Evolutionary conservation across 2,888 invertebrate species (phyloP).

Genomic region (Idaea dimidiata): DNA sequence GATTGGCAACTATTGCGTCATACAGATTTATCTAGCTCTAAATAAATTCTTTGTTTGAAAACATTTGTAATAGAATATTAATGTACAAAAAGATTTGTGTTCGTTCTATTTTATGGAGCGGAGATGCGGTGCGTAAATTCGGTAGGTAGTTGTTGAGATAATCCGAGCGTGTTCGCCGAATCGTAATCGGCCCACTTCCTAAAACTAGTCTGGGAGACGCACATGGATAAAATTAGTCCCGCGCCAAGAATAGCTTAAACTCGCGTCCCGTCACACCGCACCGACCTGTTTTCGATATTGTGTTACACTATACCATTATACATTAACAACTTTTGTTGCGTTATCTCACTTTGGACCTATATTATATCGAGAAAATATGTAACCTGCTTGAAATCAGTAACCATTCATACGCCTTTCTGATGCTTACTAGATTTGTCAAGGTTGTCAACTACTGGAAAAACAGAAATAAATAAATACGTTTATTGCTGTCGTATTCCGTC

Average conservation of each 20-base stretch:
- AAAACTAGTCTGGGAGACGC: constrained; percentile 77
- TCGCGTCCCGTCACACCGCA: constrained; percentile 63
- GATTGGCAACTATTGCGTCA: constrained; percentile 70
- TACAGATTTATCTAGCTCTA: constrained; percentile 59
- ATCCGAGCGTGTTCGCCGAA: constrained; percentile 48
- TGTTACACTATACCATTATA: constrained; percentile 57
- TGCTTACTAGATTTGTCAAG: constrained; percentile 34
- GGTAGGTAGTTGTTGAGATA: constrained; percentile 34
- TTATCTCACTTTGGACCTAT: constrained; percentile 31
- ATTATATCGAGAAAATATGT: constrained; percentile 30
- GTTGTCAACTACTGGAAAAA: constrained; percentile 34
- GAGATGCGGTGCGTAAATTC: constrained; percentile 12
- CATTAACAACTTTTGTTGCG: constrained; percentile 42
- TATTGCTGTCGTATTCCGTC: constrained; percentile 35
- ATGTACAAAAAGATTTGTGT: constrained; percentile 20
- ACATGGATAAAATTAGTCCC: constrained; percentile 79
- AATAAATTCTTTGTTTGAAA: constrained; percentile 46
- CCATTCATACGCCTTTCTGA: constrained; percentile 23
- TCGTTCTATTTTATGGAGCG: constrained; percentile 13
- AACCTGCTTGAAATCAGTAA: constrained; percentile 34
- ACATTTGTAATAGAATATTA: constrained; percentile 19
- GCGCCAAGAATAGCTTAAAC: constrained; percentile 77
- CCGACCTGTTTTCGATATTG: constrained; percentile 66
- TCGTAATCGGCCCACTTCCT: constrained; percentile 74
- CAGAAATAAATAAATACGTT: constrained; percentile 42